Evolutionary conservation across 2,113 vertebrate genomes (phyloP).

Genomic region (Limnothrissa miodon): DNA sequence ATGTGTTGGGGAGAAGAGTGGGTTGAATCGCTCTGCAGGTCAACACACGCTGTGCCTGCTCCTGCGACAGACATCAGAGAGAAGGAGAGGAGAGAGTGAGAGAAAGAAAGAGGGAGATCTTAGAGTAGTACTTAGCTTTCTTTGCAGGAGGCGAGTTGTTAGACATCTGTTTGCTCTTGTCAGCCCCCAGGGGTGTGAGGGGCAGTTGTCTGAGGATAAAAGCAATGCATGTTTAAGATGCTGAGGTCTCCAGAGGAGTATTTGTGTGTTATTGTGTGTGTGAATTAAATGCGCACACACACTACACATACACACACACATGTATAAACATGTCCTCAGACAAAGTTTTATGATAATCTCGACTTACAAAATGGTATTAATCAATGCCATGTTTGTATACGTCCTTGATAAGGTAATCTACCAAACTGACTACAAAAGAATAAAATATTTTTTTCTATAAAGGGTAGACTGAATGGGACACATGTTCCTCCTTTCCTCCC

Average conservation of each 20-base stretch:
- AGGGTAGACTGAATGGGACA: background rate
- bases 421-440: background rate
- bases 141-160: constrained; percentile 67
- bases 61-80: constrained; percentile 53
- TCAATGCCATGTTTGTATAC: background rate
- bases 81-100: background rate
- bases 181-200: constrained; percentile 49
- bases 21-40: constrained; percentile 52
- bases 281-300: background rate
- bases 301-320: background rate
- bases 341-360: background rate
- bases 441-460: background rate
- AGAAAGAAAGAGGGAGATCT: constrained; percentile 51
- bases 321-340: background rate
- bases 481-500: background rate
- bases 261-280: constrained; percentile 38
- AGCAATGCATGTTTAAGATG: constrained; percentile 68
- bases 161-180: constrained; percentile 77
- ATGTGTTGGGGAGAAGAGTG: constrained; percentile 20
- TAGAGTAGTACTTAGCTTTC: constrained; percentile 56
- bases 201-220: constrained; percentile 50
- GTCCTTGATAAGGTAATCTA: background rate
- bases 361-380: background rate
- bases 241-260: constrained; percentile 49
- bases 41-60: constrained; percentile 57